Percentiles rank a stretch among this genome's conserved stretches.
Evolutionary conservation across 2,888 invertebrate genomes (phyloP).

Genomic region (Dolichomitus sp.): DNA sequence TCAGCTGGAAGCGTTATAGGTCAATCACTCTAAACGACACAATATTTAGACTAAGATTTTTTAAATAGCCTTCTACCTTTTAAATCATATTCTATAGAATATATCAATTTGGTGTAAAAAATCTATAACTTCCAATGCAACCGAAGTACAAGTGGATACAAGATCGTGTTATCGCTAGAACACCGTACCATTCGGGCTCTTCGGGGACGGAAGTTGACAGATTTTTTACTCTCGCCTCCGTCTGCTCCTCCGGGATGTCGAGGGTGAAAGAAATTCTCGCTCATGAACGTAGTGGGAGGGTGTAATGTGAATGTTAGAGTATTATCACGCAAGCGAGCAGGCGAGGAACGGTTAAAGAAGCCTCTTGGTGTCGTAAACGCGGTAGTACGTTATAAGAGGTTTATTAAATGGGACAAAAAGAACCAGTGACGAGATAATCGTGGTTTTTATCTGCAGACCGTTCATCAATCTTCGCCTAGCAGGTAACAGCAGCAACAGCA

Average conservation of each 20-base stretch:
- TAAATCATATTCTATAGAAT: neutral
- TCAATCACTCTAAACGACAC: neutral
- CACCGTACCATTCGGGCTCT: neutral
- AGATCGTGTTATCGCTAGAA: slow-evolving; percentile 3
- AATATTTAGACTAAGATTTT: neutral
- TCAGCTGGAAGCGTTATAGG: neutral
- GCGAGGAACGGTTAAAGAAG: slow-evolving; percentile 18
- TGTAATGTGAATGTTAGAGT: slow-evolving; percentile 16
- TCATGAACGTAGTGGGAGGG: slow-evolving; percentile 31
- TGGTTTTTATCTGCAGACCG: slow-evolving; percentile 19
- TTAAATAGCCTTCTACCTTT: neutral
- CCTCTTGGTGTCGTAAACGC: slow-evolving; percentile 25
- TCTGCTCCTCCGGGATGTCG: slow-evolving; percentile 7
- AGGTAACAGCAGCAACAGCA: neutral
- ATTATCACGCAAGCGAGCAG: slow-evolving; percentile 33
- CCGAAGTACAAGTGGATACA: neutral
- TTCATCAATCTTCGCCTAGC: slow-evolving; percentile 54
- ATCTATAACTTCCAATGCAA: neutral
- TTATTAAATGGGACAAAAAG: slow-evolving; percentile 56
- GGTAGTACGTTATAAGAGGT: slow-evolving; percentile 46
- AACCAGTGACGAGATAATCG: slow-evolving; percentile 21
- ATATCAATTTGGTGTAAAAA: neutral
- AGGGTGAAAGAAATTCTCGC: slow-evolving; percentile 24
- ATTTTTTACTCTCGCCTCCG: neutral
- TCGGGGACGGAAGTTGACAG: neutral